Evolutionary conservation across 2,797 vertebrate genomes (phyloP).

Genomic region (Ceryle rudis): DNA sequence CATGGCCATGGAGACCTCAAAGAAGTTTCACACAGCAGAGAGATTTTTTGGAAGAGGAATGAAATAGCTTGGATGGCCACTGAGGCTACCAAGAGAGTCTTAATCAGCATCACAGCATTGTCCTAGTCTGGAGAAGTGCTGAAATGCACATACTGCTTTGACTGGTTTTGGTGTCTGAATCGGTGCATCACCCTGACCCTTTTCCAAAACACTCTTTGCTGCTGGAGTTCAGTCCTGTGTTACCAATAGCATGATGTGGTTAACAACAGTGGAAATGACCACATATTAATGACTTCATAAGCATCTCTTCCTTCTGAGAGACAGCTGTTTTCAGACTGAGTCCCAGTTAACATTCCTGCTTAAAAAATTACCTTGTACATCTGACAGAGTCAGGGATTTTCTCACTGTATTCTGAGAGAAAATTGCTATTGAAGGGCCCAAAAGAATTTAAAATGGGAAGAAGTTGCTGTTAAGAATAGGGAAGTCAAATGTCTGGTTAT

Average conservation of each 20-base stretch:
- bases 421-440: neutral
- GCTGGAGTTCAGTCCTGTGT: neutral
- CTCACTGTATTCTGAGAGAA: neutral
- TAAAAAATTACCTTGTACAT: neutral
- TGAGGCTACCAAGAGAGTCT: neutral
- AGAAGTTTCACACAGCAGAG: neutral
- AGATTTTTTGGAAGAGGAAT: neutral
- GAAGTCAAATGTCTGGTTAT: neutral
- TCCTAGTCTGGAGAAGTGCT: neutral
- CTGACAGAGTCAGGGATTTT: neutral
- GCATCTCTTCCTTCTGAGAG: neutral
- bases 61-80: neutral
- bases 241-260: neutral
- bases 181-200: neutral
- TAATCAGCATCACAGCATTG: neutral
- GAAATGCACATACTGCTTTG: neutral
- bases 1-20: accelerated
- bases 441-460: neutral
- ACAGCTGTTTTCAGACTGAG: neutral
- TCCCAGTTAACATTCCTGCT: neutral
- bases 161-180: neutral
- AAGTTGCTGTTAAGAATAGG: neutral
- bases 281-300: neutral
- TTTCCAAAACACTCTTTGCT: neutral
- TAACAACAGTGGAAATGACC: neutral